A percentile compares a stretch with the other conserved stretches of the same genome.
These are phyloP conservation scores for Drosophila heteroneura DNA, from an alignment of 2,888 invertebrate species.

Conservation along the genomic window DNA sequence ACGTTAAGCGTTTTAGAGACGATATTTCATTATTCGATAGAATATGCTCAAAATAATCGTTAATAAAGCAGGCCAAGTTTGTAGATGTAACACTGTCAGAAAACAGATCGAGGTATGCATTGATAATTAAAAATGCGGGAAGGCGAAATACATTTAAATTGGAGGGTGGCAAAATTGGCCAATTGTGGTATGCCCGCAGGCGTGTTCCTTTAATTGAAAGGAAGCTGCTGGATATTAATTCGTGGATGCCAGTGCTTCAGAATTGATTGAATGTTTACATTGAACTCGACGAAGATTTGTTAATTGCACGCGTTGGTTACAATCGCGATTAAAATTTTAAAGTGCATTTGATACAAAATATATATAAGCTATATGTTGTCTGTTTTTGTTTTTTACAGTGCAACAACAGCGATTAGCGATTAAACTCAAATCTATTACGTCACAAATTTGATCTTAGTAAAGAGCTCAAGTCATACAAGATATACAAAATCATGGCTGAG, in stretches of 20 bases:
- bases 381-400: background rate
- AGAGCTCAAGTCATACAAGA: background rate
- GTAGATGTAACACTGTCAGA: background rate
- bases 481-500: constrained; percentile 12
- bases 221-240: constrained; percentile 39
- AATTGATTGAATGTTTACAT: constrained; percentile 14
- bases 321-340: constrained; percentile 1
- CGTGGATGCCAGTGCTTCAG: constrained; percentile 12
- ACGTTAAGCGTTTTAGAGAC: no score
- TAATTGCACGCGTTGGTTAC: background rate
- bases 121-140: background rate
- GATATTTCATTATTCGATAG: no score
- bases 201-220: constrained; percentile 44
- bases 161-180: constrained; percentile 6
- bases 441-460: background rate
- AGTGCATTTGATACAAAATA: background rate
- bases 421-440: background rate
- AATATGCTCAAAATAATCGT: no score
- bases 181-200: constrained; percentile 31
- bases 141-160: background rate
- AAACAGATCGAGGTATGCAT: background rate
- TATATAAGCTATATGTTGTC: background rate
- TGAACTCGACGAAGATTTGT: background rate
- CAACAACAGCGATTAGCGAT: background rate
- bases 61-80: background rate